Conservation (phyloP, 2,113 vertebrate species). For the Nicator chloris region DNA sequence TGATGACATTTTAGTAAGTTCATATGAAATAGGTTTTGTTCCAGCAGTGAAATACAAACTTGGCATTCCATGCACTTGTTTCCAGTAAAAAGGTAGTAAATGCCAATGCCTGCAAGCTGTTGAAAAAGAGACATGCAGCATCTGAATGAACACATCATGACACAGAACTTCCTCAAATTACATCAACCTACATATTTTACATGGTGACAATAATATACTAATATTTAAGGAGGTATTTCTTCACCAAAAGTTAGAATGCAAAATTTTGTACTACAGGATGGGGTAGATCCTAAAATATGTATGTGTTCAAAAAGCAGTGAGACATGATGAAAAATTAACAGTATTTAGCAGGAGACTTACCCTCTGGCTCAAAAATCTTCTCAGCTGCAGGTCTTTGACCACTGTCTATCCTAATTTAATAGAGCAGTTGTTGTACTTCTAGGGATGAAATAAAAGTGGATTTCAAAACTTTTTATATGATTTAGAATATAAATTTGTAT, state of each 20-base stretch:
- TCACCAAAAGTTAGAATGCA: neutral
- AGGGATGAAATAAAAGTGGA: neutral
- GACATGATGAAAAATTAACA: neutral
- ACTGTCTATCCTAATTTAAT: neutral
- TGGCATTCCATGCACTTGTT: neutral
- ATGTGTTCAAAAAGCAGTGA: neutral
- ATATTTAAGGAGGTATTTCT: neutral
- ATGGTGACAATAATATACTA: neutral
- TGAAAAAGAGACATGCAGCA: neutral
- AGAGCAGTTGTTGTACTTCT: neutral
- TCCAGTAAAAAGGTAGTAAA: neutral
- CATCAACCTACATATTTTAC: neutral
- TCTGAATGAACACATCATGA: neutral
- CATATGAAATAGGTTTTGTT: neutral
- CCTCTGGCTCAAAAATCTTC: neutral
- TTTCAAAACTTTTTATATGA: neutral
- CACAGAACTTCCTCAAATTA: neutral
- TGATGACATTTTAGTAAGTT: neutral
- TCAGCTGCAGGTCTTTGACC: neutral
- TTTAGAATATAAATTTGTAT: neutral
- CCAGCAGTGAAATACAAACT: neutral
- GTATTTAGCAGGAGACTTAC: neutral
- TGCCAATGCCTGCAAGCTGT: neutral
- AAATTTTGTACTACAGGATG: neutral
- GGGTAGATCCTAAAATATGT: neutral